phyloP scores from a whole-genome alignment of 2,113 vertebrate species.

The Tauraco erythrolophus region DNA sequence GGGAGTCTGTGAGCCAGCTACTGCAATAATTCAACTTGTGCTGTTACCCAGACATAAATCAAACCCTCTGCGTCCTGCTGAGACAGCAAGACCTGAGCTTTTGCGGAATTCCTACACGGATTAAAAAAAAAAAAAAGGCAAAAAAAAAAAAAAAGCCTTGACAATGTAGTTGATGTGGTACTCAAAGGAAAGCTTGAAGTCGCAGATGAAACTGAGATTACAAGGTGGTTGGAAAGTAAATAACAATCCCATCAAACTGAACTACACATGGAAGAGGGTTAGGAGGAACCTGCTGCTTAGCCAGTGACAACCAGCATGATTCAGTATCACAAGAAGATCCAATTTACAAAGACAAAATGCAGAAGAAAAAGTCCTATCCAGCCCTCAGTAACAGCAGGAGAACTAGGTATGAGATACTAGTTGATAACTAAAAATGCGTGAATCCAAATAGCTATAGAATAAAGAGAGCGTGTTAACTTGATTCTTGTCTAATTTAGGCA shows the following conservation, averaged over 20 bases:
- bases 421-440: neutral
- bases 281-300: conserved; percentile 13
- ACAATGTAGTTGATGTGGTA: conserved; percentile 35
- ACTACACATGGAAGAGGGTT: neutral
- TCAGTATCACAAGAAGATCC: neutral
- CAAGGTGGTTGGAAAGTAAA: neutral
- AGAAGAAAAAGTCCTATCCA: neutral
- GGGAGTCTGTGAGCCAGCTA: neutral
- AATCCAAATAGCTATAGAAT: neutral
- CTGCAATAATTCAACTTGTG: conserved; percentile 27
- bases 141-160: neutral
- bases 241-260: conserved; percentile 49
- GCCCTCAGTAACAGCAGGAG: neutral
- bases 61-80: neutral
- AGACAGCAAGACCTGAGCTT: neutral
- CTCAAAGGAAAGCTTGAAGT: conserved; percentile 42
- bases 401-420: neutral
- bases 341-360: neutral
- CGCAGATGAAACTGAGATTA: conserved; percentile 20
- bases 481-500: neutral
- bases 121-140: neutral
- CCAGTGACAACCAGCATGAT: neutral
- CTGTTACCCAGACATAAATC: conserved; percentile 43
- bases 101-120: conserved; percentile 20
- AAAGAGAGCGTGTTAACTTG: neutral